A percentile compares a stretch with the other conserved stretches of the same genome.
phyloP scores from a whole-genome alignment of 1,140 invertebrate genomes.

The Anagrus nilaparvatae region DNA sequence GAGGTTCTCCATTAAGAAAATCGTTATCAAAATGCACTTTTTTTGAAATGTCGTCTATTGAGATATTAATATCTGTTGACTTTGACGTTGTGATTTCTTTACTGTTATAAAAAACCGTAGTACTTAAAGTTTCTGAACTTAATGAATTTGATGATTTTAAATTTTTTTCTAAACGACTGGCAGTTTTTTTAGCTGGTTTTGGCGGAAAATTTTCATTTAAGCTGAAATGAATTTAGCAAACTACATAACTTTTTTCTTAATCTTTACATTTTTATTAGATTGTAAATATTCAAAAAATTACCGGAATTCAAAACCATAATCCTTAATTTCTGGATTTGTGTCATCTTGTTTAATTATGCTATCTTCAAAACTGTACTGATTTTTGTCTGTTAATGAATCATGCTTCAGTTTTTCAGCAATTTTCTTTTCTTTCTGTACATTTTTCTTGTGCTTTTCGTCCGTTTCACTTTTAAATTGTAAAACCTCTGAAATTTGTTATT shows the following conservation, averaged over 20 bases:
- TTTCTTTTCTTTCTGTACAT: slow-evolving; percentile 10
- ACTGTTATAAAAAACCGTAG: neutral
- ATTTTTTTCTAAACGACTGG: neutral
- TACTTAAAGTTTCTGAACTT: neutral
- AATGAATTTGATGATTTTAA: neutral
- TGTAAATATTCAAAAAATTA: slow-evolving; percentile 15
- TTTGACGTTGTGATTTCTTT: neutral
- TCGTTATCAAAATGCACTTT: slow-evolving; percentile 1
- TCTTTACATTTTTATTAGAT: too few species aligned
- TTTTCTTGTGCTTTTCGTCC: slow-evolving; percentile 13
- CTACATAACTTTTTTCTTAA: too few species aligned
- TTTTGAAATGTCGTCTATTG: neutral
- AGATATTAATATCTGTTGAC: neutral
- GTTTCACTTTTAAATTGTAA: slow-evolving; percentile 31
- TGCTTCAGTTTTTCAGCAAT: slow-evolving; percentile 22
- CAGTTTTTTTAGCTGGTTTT: slow-evolving; percentile 16
- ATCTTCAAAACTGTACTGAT: slow-evolving; percentile 26
- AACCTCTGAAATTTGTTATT: slow-evolving; percentile 29
- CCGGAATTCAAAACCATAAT: slow-evolving; percentile 29
- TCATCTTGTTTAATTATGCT: slow-evolving; percentile 16
- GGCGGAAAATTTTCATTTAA: slow-evolving; percentile 17
- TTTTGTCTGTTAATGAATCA: slow-evolving; percentile 22
- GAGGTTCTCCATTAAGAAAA: slow-evolving; percentile 8
- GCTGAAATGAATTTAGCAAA: too few species aligned
- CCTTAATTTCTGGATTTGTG: slow-evolving; percentile 21